Evolutionary conservation across 2,113 vertebrate species (phyloP), one percentile per base, ranked within the genome.

Genomic region (Otolemur garnettii): DNA sequence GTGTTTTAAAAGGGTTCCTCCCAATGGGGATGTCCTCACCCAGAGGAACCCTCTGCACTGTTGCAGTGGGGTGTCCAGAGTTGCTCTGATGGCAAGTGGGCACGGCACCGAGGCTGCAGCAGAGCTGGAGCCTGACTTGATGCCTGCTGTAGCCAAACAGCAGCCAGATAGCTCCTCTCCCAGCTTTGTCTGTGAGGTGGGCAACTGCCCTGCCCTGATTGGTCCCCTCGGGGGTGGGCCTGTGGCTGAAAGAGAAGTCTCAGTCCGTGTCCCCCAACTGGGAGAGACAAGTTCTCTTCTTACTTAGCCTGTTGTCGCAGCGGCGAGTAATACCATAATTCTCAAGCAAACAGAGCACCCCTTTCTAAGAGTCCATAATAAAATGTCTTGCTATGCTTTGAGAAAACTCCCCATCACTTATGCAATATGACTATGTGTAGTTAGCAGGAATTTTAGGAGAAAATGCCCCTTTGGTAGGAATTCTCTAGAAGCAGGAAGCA

Each of bases 141-240:
- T 50, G 10, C 45, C 7, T 50, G 45, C 45, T 9, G 45, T 50
- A 50, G 45, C 45, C 45, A 50, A 50, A 50, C 45, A 50, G 97
- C 97, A 97, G 97, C 98, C 97, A 96, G 98, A 93, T 95, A 84
- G 88, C 95, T 96, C 95, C 57, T 71, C 55, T 88, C 96, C 80
- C 95, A 91, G 96, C 91, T 97, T 97, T 96, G 45, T 50, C 45
- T 50, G 45, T 7, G 45, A 50, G 45, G 45, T 50, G 96, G 95
- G 95, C 97, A 97, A 96, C 98, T 96, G 97, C 95, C 83, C 96
- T 96, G 97, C 93, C 95, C 42, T 77, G 92, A 97, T 94, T 95
- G 98, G 94, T 94, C 96, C 88, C 94, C 74, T 81, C 87, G 66
- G 53, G 50, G 50, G 83, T 91, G 94, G 87, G 94, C 93, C 66